Percentiles rank a stretch among this genome's conserved stretches.
Conservation (phyloP, 2,888 invertebrate species). For the Apoda limacodes region DNA sequence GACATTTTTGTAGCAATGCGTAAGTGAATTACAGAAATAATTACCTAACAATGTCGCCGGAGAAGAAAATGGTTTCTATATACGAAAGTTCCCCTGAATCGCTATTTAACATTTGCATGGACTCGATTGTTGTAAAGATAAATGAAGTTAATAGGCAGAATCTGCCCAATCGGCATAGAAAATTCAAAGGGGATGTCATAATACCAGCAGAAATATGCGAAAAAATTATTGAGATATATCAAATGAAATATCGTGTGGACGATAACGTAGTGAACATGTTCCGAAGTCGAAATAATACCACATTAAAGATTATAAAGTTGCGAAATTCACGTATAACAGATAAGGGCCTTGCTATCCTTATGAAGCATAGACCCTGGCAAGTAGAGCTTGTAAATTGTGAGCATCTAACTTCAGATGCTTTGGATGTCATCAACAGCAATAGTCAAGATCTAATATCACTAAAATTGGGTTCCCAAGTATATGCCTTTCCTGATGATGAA, state of each 20-base stretch:
- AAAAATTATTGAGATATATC: constrained; percentile 70
- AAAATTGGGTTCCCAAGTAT: constrained; percentile 76
- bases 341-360: constrained; percentile 75
- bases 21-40: too few species aligned
- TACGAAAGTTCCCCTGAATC: constrained; percentile 66
- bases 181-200: constrained; percentile 71
- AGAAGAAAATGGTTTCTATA: constrained; percentile 31
- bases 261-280: constrained; percentile 80
- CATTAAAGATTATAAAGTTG: constrained; percentile 76
- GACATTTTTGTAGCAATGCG: too few species aligned
- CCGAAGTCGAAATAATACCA: constrained; percentile 73
- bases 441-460: constrained; percentile 77
- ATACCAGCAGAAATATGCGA: constrained; percentile 81
- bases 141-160: too few species aligned
- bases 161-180: constrained; percentile 48
- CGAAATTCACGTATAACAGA: constrained; percentile 80
- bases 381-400: constrained; percentile 82
- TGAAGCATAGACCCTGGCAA: constrained; percentile 79
- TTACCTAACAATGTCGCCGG: constrained; percentile 40
- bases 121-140: constrained; percentile 72
- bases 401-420: constrained; percentile 71
- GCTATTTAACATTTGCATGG: constrained; percentile 73
- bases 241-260: constrained; percentile 67
- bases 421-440: constrained; percentile 76
- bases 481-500: constrained; percentile 69